Percentiles rank a stretch among this genome's conserved stretches.
phyloP scores from a whole-genome alignment of 2,113 vertebrate species.

The Eurystomus gularis region DNA sequence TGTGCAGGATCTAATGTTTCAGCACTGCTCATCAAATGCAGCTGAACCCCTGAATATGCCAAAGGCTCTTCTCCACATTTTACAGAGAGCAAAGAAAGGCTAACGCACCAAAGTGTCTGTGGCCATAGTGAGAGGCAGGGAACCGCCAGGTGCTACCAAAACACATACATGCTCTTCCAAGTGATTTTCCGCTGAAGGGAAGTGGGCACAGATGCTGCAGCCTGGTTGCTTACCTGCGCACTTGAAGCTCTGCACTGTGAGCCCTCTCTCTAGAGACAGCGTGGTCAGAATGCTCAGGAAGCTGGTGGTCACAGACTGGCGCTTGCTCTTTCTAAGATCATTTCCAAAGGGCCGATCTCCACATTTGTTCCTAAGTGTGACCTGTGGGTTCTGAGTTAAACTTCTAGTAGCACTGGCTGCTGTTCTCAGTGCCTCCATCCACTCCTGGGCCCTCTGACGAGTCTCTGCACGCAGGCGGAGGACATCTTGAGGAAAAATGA shows the following conservation, averaged over 20 bases:
- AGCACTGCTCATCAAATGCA: background rate
- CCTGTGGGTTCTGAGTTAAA: constrained; percentile 74
- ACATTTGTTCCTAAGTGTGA: constrained; percentile 81
- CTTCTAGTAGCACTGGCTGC: constrained; percentile 75
- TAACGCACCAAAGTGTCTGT: background rate
- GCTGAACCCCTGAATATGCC: background rate
- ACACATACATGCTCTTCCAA: background rate
- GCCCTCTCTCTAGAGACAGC: constrained; percentile 92
- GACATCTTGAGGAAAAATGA: constrained; percentile 85
- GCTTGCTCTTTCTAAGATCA: constrained; percentile 78
- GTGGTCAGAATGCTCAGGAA: constrained; percentile 96
- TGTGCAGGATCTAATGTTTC: background rate
- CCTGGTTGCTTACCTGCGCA: constrained; percentile 87
- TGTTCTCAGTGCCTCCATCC: constrained; percentile 86
- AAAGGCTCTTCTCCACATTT: background rate
- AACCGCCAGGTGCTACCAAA: background rate
- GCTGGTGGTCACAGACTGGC: constrained; percentile 95
- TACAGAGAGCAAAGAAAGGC: background rate
- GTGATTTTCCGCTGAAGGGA: background rate
- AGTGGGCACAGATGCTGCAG: background rate
- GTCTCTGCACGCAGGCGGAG: constrained; percentile 87
- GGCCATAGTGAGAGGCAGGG: background rate
- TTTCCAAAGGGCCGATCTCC: constrained; percentile 69
- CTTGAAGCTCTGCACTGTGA: constrained; percentile 95
- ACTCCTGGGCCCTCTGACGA: constrained; percentile 84